These are phyloP conservation scores for Amphilophus citrinellus DNA, from an alignment of 2,113 vertebrate genomes.

Conservation along the genomic window DNA sequence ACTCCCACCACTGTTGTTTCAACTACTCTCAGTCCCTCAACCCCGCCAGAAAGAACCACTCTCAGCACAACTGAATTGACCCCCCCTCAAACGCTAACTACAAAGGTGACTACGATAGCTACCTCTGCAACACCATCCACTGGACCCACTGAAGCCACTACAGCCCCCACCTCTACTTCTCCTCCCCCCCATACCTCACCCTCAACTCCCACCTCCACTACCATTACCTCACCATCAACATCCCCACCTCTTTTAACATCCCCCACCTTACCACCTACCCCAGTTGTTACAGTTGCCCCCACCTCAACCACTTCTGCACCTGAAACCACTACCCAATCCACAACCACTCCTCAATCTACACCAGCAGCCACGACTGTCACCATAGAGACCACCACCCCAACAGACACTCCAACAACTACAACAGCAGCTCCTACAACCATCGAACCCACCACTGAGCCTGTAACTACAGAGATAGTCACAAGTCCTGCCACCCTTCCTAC, in stretches of 20 bases:
- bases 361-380: conserved; percentile 2
- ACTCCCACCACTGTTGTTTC: conserved; percentile 23
- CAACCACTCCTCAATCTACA: conserved; percentile 31
- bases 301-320: conserved; percentile 28
- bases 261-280: conserved; percentile 31
- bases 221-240: neutral
- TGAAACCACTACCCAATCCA: conserved; percentile 27
- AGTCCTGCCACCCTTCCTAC: conserved; percentile 53
- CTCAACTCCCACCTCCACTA: conserved; percentile 29
- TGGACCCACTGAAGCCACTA: conserved; percentile 21
- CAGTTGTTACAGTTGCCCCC: conserved; percentile 23
- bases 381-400: conserved; percentile 36
- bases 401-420: conserved; percentile 47
- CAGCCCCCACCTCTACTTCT: conserved; percentile 26
- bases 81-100: conserved; percentile 24
- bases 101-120: neutral
- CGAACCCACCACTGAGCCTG: conserved; percentile 49
- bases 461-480: conserved; percentile 54
- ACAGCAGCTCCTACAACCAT: conserved; percentile 35
- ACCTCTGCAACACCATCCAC: conserved; percentile 43
- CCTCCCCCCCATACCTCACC: neutral
- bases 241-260: conserved; percentile 22
- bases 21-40: conserved; percentile 38
- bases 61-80: conserved; percentile 36
- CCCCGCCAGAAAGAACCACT: conserved; percentile 34